Evolutionary conservation across 2,113 vertebrate genomes (phyloP).

Genomic region (Scomber colias): DNA sequence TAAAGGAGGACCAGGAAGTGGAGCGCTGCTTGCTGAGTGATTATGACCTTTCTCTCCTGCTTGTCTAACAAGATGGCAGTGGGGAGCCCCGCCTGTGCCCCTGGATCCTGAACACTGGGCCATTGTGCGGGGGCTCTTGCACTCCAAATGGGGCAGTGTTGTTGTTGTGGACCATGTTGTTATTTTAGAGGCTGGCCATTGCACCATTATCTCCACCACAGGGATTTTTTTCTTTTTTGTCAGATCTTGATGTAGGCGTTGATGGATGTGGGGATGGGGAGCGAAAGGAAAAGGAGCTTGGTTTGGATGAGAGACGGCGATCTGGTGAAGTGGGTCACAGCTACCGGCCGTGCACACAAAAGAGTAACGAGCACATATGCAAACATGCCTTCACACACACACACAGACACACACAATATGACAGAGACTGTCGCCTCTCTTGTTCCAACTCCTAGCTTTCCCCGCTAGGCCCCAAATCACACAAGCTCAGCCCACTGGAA

Average conservation of each 20-base stretch:
- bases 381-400: conserved; percentile 49
- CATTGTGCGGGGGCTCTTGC: conserved; percentile 75
- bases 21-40: conserved; percentile 55
- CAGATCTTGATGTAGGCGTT: conserved; percentile 51
- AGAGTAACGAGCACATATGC: conserved; percentile 55
- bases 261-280: conserved; percentile 49
- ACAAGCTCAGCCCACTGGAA: conserved; percentile 55
- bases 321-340: conserved; percentile 75
- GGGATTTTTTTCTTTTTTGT: conserved; percentile 52
- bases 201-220: conserved; percentile 61
- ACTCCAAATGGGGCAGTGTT: conserved; percentile 73
- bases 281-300: conserved; percentile 20
- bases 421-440: conserved; percentile 57
- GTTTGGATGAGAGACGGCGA: conserved; percentile 39
- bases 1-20: conserved; percentile 60
- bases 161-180: conserved; percentile 78
- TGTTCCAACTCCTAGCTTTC: conserved; percentile 55
- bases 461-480: conserved; percentile 66
- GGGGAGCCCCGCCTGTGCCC: conserved; percentile 71
- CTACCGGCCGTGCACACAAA: conserved; percentile 54
- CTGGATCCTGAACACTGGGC: conserved; percentile 73
- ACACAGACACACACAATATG: conserved; percentile 39
- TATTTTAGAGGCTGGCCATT: conserved; percentile 76
- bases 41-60: conserved; percentile 67
- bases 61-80: conserved; percentile 67